phyloP scores from a whole-genome alignment of 2,797 vertebrate genomes.

The Hybognathus amarus region DNA sequence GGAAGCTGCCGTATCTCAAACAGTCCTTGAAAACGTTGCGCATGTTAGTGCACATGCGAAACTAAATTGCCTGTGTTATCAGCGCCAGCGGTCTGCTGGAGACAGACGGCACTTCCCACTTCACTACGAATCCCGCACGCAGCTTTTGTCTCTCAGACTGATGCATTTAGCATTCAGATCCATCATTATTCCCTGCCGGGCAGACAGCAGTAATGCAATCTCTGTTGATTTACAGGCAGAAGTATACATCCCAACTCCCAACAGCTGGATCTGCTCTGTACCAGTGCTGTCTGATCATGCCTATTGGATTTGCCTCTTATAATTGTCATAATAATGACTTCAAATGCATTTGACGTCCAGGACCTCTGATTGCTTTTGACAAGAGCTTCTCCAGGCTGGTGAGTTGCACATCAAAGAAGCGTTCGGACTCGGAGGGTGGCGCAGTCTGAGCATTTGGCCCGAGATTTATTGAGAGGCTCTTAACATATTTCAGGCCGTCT shows the following conservation, averaged over 20 bases:
- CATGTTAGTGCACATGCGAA: conserved; percentile 6
- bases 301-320: conserved; percentile 65
- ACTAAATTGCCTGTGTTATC: conserved; percentile 20
- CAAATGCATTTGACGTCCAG: conserved; percentile 65
- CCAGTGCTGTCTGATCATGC: conserved; percentile 56
- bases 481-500: conserved; percentile 67
- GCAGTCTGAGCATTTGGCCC: conserved; percentile 60
- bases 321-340: conserved; percentile 72
- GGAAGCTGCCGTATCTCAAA: not conserved
- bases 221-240: conserved; percentile 50
- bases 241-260: conserved; percentile 43
- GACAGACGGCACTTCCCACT: conserved; percentile 42
- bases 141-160: conserved; percentile 52
- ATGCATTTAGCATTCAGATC: conserved; percentile 55
- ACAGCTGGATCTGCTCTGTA: conserved; percentile 53
- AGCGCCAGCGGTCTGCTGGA: conserved; percentile 23
- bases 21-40: not conserved
- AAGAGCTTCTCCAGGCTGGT: conserved; percentile 60
- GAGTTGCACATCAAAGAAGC: conserved; percentile 71
- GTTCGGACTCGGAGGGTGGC: conserved; percentile 60
- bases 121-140: conserved; percentile 28
- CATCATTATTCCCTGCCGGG: conserved; percentile 43
- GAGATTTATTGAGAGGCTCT: conserved; percentile 68
- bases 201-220: conserved; percentile 57
- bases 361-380: conserved; percentile 71